Conservation (phyloP, 2,797 vertebrate species). For the Acanthurus leucopareius region DNA sequence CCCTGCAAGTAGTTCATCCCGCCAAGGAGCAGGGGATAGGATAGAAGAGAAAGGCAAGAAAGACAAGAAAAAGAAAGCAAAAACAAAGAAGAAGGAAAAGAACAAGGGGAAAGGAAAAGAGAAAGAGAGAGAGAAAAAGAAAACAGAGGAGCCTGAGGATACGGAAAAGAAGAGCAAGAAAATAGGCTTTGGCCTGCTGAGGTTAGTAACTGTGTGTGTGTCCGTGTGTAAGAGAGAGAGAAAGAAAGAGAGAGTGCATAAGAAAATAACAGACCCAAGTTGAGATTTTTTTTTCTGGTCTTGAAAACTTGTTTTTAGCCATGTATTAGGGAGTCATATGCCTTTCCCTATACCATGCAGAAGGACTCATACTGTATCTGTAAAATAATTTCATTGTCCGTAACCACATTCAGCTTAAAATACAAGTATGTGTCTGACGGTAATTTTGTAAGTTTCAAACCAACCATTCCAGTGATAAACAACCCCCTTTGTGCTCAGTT, state of each 20-base stretch:
- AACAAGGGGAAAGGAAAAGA: slow-evolving; percentile 89
- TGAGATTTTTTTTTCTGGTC: no score
- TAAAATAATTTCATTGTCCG: no score
- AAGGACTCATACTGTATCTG: no score
- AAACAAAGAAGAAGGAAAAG: slow-evolving; percentile 92
- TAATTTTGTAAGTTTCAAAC: no score
- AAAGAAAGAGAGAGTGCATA: background rate
- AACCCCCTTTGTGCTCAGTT: no score
- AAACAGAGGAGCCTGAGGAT: slow-evolving; percentile 88
- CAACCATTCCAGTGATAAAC: no score
- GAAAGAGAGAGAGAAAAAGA: slow-evolving; percentile 88
- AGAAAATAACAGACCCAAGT: no score
- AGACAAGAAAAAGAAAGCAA: slow-evolving; percentile 92
- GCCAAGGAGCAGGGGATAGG: slow-evolving; percentile 83
- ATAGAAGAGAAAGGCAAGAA: slow-evolving; percentile 86
- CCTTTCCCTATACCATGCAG: no score
- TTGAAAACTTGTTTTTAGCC: no score
- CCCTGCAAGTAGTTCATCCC: slow-evolving; percentile 87
- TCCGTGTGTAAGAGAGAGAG: background rate
- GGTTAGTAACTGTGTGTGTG: slow-evolving; percentile 80
- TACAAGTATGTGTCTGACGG: no score
- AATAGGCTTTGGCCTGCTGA: slow-evolving; percentile 93
- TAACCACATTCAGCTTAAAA: no score
- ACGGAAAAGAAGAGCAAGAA: slow-evolving; percentile 92
- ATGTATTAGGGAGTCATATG: no score